Evolutionary conservation across 2,797 vertebrate species (phyloP), one percentile per base, ranked within the genome.

Genomic region (Loriculus beryllinus): DNA sequence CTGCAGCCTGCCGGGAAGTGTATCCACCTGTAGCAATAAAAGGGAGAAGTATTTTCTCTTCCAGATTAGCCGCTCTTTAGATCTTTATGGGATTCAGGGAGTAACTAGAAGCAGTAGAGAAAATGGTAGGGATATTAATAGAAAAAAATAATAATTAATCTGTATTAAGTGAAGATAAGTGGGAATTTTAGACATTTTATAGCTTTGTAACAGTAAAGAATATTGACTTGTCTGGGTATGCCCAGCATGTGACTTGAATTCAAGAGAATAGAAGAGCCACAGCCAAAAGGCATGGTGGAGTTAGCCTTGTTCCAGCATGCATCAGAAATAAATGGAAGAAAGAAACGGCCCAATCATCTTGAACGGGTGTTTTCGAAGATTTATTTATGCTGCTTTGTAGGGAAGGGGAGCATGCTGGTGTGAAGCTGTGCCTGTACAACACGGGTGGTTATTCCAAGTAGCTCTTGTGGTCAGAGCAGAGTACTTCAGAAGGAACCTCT

Each of bases 281-380:
- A 78, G n/a, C 26, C 35, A 37, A 35, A 81, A 70, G 12, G 4
- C 3, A 3, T 16, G 29, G 31, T 56, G 54, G 40, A 64, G 54
- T 14, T 28, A 64, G 33, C 3, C 8, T 51, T 71, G 33, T 48
- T 74, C 52, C 10, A 45, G 37, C 23, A 26, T 1, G 8, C 7
- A 1, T 51, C 40, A 45, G 16, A 49, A 67, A 47, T 29, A 51
- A 59, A 26, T 14, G 45, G n/a, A 70, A 70, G 51, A 28, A 49
- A 43, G 25, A 40, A 62, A 45, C 2, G 14, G 21, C 1, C 0
- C 0, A 5, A 7, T 60, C 2, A 3, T 22, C 29, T 51, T 74
- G 29, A 35, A 20, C 40, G 37, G 9, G 43, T 28, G 3, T 37
- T 10, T 51, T 49, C 28, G 35, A 39, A 60, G n/a, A 6, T 2